These are phyloP conservation scores for Epinephelus coioides DNA, from an alignment of 2,797 vertebrate species.

Conservation along the genomic window DNA sequence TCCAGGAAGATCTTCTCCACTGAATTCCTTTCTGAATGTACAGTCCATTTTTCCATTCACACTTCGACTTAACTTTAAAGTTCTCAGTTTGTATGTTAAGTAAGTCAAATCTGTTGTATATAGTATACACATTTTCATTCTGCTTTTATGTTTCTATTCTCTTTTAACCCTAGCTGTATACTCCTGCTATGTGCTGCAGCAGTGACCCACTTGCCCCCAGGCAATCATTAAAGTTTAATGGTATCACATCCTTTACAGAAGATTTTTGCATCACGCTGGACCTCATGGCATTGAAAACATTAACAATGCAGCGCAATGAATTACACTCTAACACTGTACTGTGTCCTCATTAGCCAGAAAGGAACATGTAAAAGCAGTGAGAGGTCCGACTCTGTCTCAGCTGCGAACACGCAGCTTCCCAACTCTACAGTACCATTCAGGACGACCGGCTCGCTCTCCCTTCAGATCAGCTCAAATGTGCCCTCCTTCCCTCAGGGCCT, in stretches of 20 bases:
- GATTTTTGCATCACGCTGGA: slow-evolving; percentile 42
- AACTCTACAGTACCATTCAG: slow-evolving; percentile 39
- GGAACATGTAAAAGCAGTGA: slow-evolving; percentile 8
- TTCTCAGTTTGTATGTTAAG: background rate
- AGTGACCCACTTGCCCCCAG: slow-evolving; percentile 24
- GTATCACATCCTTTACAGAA: slow-evolving; percentile 31
- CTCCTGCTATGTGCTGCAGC: slow-evolving; percentile 11
- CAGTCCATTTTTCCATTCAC: background rate
- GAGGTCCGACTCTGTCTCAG: slow-evolving; percentile 6
- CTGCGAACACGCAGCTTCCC: slow-evolving; percentile 5
- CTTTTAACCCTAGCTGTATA: background rate
- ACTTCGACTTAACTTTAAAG: slow-evolving; percentile 3
- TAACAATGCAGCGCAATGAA: slow-evolving; percentile 10
- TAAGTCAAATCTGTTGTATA: background rate
- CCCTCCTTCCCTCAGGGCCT: slow-evolving; percentile 53
- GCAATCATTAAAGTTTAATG: slow-evolving; percentile 59
- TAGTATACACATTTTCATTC: background rate
- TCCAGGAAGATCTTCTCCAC: too few species aligned
- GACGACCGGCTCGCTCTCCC: slow-evolving; percentile 40
- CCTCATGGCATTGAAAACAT: slow-evolving; percentile 23
- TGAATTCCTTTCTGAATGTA: background rate
- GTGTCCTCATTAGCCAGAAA: slow-evolving; percentile 37
- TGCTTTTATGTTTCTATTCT: background rate
- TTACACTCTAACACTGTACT: slow-evolving; percentile 12
- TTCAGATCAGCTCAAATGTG: slow-evolving; percentile 50